Evolutionary conservation across 2,113 vertebrate genomes (phyloP).

Genomic region (Hydropotes inermis): DNA sequence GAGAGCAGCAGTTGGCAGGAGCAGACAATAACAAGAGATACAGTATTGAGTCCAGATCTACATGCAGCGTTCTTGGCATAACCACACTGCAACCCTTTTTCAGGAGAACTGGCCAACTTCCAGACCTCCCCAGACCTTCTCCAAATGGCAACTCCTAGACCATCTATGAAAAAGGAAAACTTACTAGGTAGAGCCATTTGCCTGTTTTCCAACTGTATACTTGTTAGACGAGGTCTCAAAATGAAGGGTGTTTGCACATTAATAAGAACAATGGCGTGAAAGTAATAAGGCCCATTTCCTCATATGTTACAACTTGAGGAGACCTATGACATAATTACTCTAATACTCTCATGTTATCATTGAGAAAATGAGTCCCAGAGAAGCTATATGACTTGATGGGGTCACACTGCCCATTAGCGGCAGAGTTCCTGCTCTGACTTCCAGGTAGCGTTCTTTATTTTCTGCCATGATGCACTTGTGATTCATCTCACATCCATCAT

Average conservation of each 20-base stretch:
- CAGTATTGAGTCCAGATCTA: constrained; percentile 32
- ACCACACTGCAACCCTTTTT: background rate
- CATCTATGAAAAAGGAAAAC: background rate
- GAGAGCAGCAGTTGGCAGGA: constrained; percentile 56
- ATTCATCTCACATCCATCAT: background rate
- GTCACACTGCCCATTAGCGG: background rate
- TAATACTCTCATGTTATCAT: background rate
- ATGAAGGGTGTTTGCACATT: background rate
- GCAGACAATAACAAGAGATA: constrained; percentile 20
- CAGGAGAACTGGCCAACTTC: background rate
- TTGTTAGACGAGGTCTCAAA: background rate
- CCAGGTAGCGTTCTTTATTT: background rate
- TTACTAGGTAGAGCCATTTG: background rate
- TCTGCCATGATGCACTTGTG: background rate
- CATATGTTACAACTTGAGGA: background rate
- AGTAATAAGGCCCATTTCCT: background rate
- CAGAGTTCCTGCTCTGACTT: background rate
- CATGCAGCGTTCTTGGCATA: constrained; percentile 36
- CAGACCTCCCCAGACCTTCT: background rate
- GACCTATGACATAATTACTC: background rate
- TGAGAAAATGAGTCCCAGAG: background rate
- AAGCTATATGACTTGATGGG: background rate
- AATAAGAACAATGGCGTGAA: background rate
- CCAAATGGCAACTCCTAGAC: constrained; percentile 9
- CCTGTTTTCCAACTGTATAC: constrained; percentile 6